Evolutionary conservation across 1,140 invertebrate species (phyloP).

Genomic region (Watersipora subatra): DNA sequence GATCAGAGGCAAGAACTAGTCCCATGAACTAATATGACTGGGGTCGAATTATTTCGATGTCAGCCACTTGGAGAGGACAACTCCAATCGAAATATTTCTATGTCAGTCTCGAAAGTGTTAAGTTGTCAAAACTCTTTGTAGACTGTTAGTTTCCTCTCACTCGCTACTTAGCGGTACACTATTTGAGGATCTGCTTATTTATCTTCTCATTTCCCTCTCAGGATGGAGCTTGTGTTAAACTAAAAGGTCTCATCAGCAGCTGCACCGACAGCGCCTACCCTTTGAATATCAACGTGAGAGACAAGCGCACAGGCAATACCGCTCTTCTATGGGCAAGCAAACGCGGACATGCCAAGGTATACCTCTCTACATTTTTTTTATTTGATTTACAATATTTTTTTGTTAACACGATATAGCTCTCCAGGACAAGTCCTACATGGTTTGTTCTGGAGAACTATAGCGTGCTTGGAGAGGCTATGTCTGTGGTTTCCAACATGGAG

Average conservation of each 20-base stretch:
- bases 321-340: slow-evolving; percentile 36
- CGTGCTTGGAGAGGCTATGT: too few species aligned
- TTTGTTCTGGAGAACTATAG: too few species aligned
- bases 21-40: too few species aligned
- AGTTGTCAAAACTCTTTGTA: neutral
- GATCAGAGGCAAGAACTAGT: neutral
- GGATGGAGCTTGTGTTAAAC: slow-evolving; percentile 31
- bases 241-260: slow-evolving; percentile 25
- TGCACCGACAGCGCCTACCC: slow-evolving; percentile 18
- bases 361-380: too few species aligned
- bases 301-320: slow-evolving; percentile 35
- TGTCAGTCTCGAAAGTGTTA: neutral
- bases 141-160: neutral
- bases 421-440: too few species aligned
- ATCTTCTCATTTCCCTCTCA: slow-evolving; percentile 11
- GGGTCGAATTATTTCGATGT: too few species aligned
- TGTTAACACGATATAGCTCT: too few species aligned
- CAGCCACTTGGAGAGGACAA: too few species aligned
- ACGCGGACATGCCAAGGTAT: slow-evolving; percentile 31
- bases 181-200: neutral
- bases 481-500: too few species aligned
- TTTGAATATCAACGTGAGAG: slow-evolving; percentile 30
- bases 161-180: neutral
- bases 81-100: too few species aligned
- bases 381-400: too few species aligned